Conservation (phyloP, 2,888 invertebrate genomes). For the Lasioglossum vierecki region DNA sequence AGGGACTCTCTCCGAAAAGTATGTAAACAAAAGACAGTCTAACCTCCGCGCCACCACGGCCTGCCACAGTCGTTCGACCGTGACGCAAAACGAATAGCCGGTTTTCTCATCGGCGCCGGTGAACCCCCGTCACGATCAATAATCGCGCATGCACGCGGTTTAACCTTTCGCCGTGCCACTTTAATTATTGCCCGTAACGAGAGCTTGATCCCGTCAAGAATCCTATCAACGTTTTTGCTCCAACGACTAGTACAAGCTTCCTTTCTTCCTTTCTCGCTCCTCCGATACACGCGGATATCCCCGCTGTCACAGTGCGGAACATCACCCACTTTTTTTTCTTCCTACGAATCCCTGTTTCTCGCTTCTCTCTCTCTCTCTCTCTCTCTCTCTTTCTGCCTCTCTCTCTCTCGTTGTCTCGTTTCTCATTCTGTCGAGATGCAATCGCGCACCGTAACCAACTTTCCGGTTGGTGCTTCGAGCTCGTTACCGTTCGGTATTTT, state of each 20-base stretch:
- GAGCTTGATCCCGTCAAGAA: not conserved
- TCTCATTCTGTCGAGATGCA: not conserved
- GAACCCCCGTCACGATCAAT: slow-evolving; percentile 47
- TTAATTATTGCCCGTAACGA: slow-evolving; percentile 15
- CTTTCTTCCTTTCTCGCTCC: not conserved
- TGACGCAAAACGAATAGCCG: slow-evolving; percentile 33
- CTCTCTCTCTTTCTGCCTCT: not conserved
- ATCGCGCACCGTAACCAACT: not conserved
- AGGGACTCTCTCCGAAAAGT: not conserved
- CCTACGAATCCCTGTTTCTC: not conserved
- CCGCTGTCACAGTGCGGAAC: not conserved
- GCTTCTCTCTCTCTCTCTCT: not conserved
- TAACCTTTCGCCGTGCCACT: slow-evolving; percentile 46
- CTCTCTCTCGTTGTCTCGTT: not conserved
- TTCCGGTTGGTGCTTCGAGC: not conserved
- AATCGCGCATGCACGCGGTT: slow-evolving; percentile 40
- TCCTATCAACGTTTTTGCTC: not conserved
- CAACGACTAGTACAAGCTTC: not conserved
- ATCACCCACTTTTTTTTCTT: not conserved
- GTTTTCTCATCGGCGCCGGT: slow-evolving; percentile 7
- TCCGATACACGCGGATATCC: not conserved
- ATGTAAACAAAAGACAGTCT: slow-evolving; percentile 21
- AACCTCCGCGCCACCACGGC: not conserved
- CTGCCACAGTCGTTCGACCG: slow-evolving; percentile 11
- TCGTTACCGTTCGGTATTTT: not conserved